A percentile compares a stretch with the other conserved stretches of the same genome.
These are phyloP conservation scores for Enteromius treurensis DNA, from an alignment of 2,797 vertebrate genomes.

Conservation along the genomic window DNA sequence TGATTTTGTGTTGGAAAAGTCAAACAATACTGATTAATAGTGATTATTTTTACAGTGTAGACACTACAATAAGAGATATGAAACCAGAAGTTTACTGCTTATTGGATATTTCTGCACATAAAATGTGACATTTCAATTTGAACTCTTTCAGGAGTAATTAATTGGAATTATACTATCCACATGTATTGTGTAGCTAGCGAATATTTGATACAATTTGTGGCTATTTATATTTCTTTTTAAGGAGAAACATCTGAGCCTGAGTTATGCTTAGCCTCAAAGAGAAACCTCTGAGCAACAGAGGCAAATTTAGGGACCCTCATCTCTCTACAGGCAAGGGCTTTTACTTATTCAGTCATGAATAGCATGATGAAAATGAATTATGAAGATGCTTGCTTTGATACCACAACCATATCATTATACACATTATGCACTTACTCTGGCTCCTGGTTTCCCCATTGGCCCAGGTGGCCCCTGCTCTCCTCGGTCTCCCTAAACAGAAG, in stretches of 20 bases:
- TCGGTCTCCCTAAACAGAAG: constrained; percentile 80
- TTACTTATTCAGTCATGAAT: not conserved
- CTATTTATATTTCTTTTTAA: not conserved
- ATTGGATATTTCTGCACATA: not conserved
- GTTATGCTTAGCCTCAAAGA: not conserved
- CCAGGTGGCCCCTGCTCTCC: constrained; percentile 86
- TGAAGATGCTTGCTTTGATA: not conserved
- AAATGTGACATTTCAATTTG: not conserved
- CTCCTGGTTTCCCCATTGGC: constrained; percentile 85
- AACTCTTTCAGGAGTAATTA: not conserved
- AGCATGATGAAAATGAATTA: not conserved
- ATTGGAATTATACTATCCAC: not conserved
- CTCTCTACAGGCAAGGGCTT: not conserved
- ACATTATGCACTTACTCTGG: constrained; percentile 80
- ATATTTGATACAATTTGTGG: not conserved
- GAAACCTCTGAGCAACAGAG: not conserved
- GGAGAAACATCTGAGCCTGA: not conserved
- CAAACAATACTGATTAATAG: not conserved
- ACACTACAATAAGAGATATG: not conserved
- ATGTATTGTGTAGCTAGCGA: not conserved
- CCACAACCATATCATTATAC: constrained; percentile 1
- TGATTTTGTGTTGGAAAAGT: too few relatives aligned
- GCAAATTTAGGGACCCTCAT: not conserved
- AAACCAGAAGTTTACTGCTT: not conserved
- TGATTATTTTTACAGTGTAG: not conserved